Conservation (phyloP, 2,797 vertebrate genomes). For the Enteromius argenteus region DNA sequence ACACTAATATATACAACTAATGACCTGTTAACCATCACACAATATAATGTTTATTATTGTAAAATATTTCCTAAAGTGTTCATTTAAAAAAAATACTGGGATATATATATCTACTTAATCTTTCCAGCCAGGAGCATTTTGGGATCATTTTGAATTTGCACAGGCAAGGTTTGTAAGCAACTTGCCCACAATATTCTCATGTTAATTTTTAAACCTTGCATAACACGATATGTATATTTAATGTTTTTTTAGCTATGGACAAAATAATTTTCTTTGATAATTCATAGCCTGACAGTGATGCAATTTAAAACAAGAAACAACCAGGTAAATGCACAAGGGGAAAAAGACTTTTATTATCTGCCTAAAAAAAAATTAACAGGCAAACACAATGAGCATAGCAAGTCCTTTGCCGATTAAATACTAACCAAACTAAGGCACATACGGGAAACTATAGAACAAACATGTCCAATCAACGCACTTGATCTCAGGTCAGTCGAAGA, state of each 20-base stretch:
- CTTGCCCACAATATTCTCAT: not conserved
- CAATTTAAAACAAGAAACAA: not conserved
- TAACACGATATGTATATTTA: not conserved
- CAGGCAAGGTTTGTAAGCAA: not conserved
- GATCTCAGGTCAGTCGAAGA: slow-evolving; percentile 30
- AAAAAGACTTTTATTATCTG: slow-evolving; percentile 68
- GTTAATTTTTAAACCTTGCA: not conserved
- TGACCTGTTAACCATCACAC: not conserved
- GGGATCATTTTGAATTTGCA: not conserved
- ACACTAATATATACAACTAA: not conserved
- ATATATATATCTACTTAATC: not conserved
- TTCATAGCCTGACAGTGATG: not conserved
- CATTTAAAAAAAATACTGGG: not conserved
- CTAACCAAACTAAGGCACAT: slow-evolving; percentile 69
- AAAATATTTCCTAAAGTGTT: not conserved
- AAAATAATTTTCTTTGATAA: not conserved
- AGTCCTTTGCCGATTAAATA: slow-evolving; percentile 41
- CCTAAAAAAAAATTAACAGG: slow-evolving; percentile 60
- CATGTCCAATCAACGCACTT: not conserved
- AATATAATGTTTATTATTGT: not conserved
- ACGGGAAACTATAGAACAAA: slow-evolving; percentile 57
- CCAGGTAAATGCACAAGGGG: not conserved
- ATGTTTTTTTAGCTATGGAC: not conserved
- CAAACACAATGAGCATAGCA: slow-evolving; percentile 41
- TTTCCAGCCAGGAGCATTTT: not conserved